phyloP scores from a whole-genome alignment of 2,888 invertebrate species.

The Artemia sinica region DNA sequence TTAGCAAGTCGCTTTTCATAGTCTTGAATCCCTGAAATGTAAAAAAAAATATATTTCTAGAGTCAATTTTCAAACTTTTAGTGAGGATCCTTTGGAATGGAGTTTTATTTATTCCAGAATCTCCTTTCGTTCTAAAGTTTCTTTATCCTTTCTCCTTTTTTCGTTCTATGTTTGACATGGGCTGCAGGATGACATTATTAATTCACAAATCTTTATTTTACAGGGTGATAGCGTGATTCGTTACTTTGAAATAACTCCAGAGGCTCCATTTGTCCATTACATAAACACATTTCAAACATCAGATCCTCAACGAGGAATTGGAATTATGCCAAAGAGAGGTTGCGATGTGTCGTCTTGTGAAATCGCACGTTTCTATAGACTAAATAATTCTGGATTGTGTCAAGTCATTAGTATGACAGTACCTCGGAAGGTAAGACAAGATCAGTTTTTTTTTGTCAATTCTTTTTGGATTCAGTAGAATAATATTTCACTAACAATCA shows the following conservation, averaged over 20 bases:
- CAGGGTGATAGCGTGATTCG: conserved; percentile 89
- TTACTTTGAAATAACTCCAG: conserved; percentile 80
- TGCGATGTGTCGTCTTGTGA: conserved; percentile 86
- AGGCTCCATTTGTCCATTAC: conserved; percentile 85
- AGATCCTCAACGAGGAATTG: conserved; percentile 91
- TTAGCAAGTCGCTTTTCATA: no score
- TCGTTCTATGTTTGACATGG: not conserved
- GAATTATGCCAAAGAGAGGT: conserved; percentile 94
- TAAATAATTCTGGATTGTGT: conserved; percentile 82
- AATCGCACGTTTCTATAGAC: conserved; percentile 81
- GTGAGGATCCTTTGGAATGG: no score
- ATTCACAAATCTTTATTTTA: conserved; percentile 25
- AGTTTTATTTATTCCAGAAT: no score
- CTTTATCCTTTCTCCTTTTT: no score
- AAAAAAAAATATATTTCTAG: no score
- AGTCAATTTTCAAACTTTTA: no score
- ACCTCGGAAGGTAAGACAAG: conserved; percentile 54
- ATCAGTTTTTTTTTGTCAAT: conserved; percentile 11
- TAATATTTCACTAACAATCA: no score
- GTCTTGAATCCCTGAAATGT: no score
- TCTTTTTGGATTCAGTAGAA: not conserved
- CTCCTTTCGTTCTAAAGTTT: no score
- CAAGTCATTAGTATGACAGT: conserved; percentile 96
- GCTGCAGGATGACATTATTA: not conserved
- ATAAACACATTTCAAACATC: conserved; percentile 93